Evolutionary conservation across 2,113 vertebrate species (phyloP), one percentile per base, ranked within the genome.

Genomic region (Xyrauchen texanus): DNA sequence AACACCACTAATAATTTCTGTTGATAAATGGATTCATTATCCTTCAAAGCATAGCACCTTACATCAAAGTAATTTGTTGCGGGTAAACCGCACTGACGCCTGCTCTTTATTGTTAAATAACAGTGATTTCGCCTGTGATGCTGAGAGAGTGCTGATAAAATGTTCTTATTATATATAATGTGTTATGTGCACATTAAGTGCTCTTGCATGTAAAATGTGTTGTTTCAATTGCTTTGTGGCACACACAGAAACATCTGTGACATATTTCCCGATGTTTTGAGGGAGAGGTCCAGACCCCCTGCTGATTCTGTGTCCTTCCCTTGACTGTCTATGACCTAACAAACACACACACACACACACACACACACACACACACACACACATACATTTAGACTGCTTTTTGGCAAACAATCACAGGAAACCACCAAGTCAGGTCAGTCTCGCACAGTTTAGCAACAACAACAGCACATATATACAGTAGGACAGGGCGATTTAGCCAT

Each of bases 331-430:
- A 46, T 73, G 75, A 82, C 75, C 75, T 67, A 21, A 74, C 44
- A 68, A 8, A 47, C 68, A 73, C 52, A 68, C 61, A 78, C 76
- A 78, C 69, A 51, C 52, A 74, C 44, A 68, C 6, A 47, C 68
- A 73, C 52, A 68, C 61, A 78, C 76, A 78, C 69, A 51, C 52
- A 74, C 44, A 68, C 6, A 47, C 68, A 73, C 52, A 68, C 61
- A 78, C 76, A 78, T 62, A 51, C 52, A 78, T 53, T 53, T 61
- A 66, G 72, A 69, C 60, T 76, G 53, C 52, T 61, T 65, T 70
- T 51, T 62, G 21, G 47, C 42, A 42, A 72, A 80, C 57, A 84
- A 84, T 84, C 15, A 78, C 62, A 68, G 78, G 79, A 84, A 84
- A 71, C 46, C 57, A 73, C 47, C 15, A 69, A 34, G 75, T 65